Percentiles rank a stretch among this genome's conserved stretches.
Evolutionary conservation across 2,113 vertebrate species (phyloP).

Genomic region (Seriola rivoliana): DNA sequence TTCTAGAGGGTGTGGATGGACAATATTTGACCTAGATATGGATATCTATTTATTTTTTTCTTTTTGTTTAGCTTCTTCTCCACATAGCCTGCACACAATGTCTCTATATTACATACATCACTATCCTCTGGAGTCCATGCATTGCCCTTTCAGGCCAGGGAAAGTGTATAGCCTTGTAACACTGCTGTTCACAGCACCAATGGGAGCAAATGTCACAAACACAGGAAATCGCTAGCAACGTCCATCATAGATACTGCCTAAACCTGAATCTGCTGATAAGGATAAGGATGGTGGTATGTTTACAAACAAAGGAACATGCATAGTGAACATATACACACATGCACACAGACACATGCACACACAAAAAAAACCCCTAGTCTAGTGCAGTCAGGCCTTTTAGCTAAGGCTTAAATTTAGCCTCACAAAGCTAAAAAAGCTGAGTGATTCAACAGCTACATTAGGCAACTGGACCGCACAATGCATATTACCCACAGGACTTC

Average conservation of each 20-base stretch:
- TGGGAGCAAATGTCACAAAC: conserved; percentile 53
- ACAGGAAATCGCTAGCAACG: conserved; percentile 16
- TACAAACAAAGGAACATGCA: conserved; percentile 3
- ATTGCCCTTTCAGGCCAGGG: conserved; percentile 29
- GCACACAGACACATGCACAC: background rate
- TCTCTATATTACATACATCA: conserved; percentile 1
- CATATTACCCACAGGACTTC: conserved; percentile 18
- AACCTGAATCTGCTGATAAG: conserved; percentile 3
- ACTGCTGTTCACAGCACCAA: conserved; percentile 35
- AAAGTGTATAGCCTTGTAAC: conserved; percentile 23
- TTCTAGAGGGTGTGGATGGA: background rate
- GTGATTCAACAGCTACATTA: conserved; percentile 19
- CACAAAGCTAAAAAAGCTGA: conserved; percentile 1
- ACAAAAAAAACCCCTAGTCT: background rate
- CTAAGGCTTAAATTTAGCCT: conserved; percentile 4
- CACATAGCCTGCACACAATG: background rate
- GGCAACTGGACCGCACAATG: conserved; percentile 11
- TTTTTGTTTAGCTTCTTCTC: no score
- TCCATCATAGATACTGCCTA: conserved; percentile 12
- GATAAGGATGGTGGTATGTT: background rate
- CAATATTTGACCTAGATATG: background rate
- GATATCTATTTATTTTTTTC: background rate
- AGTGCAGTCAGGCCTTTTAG: background rate
- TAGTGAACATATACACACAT: background rate
- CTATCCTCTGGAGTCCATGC: conserved; percentile 19